Evolutionary conservation across 2,113 vertebrate species (phyloP), one percentile per base, ranked within the genome.

Genomic region (Cyanoramphus novaezelandiae): DNA sequence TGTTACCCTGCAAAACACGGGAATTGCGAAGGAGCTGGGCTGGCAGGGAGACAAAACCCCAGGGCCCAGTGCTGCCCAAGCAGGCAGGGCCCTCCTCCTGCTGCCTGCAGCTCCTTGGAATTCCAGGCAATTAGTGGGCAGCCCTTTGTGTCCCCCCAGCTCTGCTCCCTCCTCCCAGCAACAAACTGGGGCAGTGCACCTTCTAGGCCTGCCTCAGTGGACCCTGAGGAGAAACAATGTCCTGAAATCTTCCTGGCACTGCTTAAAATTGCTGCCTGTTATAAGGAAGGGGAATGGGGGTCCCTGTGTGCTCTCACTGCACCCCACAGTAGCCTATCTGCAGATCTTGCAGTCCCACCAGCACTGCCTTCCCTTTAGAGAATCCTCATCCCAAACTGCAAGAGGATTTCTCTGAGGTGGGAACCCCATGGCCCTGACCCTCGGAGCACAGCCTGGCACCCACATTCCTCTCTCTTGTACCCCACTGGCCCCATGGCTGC

Each of bases 21-120:
- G 70, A 68, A 94, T 94, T 94, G 96, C 46, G 1, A 83, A 97
- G 96, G 95, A 93, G 85, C 95, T 93, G 95, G 93, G 85, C 94
- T 89, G 81, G 88, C 95, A 92, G 46, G 23, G 52, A 67, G 80
- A 91, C 89, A 94, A 92, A 88, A 76, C 70, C 60, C 64, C 68
- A n/a, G 82, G 80, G 89, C 81, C 57, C 69, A 60, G 82, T 69
- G 67, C 41, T 7, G 33, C 59, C 63, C 11, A 15, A 78, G 43
- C 64, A 16, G 63, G 79, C 69, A 57, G 47, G 15, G 65, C 55
- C 17, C 64, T 88, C 47, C 80, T 27, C 33, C 59, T 4, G 1
- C 85, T n/a, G 80, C 64, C 76, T 28, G 63, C 4, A 6, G 87
- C 82, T 77, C 47, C 79, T n/a, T 37, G 52, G 69, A 47, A 75